Evolutionary conservation across 1,140 invertebrate genomes (phyloP).

Genomic region (Paracyclopina nana): DNA sequence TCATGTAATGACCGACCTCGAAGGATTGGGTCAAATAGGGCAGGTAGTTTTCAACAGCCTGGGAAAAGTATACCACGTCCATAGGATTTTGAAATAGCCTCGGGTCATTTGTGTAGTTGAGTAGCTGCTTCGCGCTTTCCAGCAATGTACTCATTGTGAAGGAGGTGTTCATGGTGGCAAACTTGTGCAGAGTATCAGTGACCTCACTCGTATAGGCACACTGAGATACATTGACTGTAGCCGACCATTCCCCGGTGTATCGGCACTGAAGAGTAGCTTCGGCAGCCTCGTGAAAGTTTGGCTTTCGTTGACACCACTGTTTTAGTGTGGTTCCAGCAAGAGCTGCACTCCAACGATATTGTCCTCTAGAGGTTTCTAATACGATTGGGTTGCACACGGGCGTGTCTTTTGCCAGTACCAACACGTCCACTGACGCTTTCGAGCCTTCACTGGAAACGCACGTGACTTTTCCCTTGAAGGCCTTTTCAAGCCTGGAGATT

Average conservation of each 20-base stretch:
- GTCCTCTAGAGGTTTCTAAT: conserved; percentile 1
- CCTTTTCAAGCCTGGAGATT: no score
- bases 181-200: conserved; percentile 7
- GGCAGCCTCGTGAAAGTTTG: not conserved
- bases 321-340: not conserved
- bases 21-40: not conserved
- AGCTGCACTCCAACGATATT: not conserved
- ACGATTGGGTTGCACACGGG: not conserved
- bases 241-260: conserved; percentile 2
- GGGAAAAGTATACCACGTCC: conserved; percentile 7
- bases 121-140: not conserved
- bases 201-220: conserved; percentile 5
- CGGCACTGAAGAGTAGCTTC: not conserved
- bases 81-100: not conserved
- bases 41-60: conserved; percentile 11
- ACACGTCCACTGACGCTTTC: not conserved
- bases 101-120: not conserved
- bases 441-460: not conserved
- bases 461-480: not conserved
- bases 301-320: conserved; percentile 2
- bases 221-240: conserved; percentile 2
- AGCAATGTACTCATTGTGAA: not conserved
- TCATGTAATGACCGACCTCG: not conserved
- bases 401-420: not conserved
- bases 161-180: conserved; percentile 10